phyloP scores from a whole-genome alignment of 2,888 invertebrate species.

The Nesidiocoris tenuis region DNA sequence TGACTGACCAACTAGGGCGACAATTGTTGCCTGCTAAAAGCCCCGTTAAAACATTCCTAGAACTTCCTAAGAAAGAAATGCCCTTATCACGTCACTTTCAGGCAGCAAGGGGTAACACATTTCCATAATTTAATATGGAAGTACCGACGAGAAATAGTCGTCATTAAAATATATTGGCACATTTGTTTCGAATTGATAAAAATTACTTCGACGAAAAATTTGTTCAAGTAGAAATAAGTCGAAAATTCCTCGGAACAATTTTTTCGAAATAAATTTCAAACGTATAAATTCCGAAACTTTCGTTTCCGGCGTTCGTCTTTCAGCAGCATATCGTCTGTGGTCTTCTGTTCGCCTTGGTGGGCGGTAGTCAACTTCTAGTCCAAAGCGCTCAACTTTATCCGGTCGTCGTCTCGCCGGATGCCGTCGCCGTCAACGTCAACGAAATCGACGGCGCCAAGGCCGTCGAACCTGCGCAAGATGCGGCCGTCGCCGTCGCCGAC shows the following conservation, averaged over 20 bases:
- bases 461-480: constrained; percentile 16
- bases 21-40: background rate
- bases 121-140: too few relatives aligned
- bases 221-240: too few relatives aligned
- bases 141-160: too few relatives aligned
- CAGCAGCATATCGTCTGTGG: constrained; percentile 33
- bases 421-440: constrained; percentile 10
- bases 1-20: background rate
- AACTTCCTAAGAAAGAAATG: background rate
- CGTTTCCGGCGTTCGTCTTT: too few relatives aligned
- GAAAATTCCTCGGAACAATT: too few relatives aligned
- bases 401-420: constrained; percentile 17
- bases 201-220: too few relatives aligned
- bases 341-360: constrained; percentile 35
- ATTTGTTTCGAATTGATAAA: too few relatives aligned
- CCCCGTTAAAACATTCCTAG: background rate
- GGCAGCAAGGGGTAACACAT: background rate
- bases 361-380: constrained; percentile 36
- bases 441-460: background rate
- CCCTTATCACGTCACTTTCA: background rate
- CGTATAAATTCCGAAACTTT: too few relatives aligned
- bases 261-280: too few relatives aligned
- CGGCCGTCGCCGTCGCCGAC: background rate
- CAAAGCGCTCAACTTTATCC: constrained; percentile 21
- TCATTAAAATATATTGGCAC: too few relatives aligned